Base-by-base conservation (phyloP, 2,113 vertebrate genomes). In the Acanthisitta chloris region DNA sequence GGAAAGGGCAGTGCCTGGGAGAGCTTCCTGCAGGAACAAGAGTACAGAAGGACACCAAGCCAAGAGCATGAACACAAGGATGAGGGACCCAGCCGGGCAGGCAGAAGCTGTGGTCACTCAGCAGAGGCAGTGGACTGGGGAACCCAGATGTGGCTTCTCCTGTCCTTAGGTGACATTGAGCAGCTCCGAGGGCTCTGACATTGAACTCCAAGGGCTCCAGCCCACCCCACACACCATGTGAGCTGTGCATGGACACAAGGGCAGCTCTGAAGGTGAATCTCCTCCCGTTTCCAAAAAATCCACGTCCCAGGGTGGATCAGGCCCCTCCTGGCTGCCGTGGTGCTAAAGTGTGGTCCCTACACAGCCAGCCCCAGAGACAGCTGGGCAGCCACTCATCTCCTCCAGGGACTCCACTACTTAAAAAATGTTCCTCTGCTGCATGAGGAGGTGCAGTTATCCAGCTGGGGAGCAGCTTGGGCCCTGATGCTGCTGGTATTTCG, bases 261-360 rank as follows among this genome's bases (percentile, higher is more conserved):
- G 55, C 45, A 52, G 25, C 51, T 12, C 79, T 28, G 59, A 70
- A 70, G 52, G 71, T 7, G 59, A 83, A 31, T 36, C 42, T 67
- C 31, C 55, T 78, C 36, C 42, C 4, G 2, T 4, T 9, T 33
- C 43, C 0, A 0, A 79, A 82, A 71, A 20, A 58, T 4, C 74
- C 2, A 0, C 0, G 42, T 29, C 42, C 52, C 4, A 0, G 3
- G 7, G 16, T 25, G 57, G 4, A 5, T 1, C 8, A 1, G 38
- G 38, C 64, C 67, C n/a, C 69, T 46, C 13, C 49, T 20, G 70
- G 19, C 46, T 21, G 34, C 29, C 1, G 7, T 2, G 42, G 52
- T 34, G 66, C 78, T 46, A 0, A 34, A 48, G 23, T 4, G 9
- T 2, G 5, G 1, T 54, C 38, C 45, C 64, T 14, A 1, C 38